Evolutionary conservation across 2,797 vertebrate genomes (phyloP), one percentile per base, ranked within the genome.

Genomic region (Spea hammondii): DNA sequence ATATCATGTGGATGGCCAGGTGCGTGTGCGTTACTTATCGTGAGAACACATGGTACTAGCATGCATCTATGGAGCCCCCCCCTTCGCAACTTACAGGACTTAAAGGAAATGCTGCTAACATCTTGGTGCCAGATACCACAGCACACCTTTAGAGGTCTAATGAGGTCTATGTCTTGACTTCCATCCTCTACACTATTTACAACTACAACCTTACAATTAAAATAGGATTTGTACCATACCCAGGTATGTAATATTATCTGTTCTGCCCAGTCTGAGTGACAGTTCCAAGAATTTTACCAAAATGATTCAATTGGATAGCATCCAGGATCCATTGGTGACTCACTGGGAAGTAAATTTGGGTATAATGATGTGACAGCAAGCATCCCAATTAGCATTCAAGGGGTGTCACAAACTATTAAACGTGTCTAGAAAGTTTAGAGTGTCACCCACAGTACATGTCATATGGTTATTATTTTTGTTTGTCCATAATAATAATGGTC

Each of bases 361-460:
- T 13, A 74, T 74, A 74, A 74, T 74, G 72, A 74, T 65, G 17
- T 53, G 60, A 65, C 72, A 74, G 72, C 49, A 62, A 14, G 46
- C 59, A 57, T 6, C 55, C 59, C 59, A 6, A 62, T 62, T 62
- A 62, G 59, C 59, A 32, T 32, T 62, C 59, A 50, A 8, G 49
- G 59, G 72, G 72, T 51, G 72, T 74, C 60, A 65, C 17, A 8
- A 65, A 49, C 11, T 49, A 74, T 65, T 74, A 74, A 17, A 5
- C 11, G 5, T 11, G 44, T 51, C 4, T 74, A 14, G 59, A 74
- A 65, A 53, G 60, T 51, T 65, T 74, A 49, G 14, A 44, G 8
- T 12, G 10, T 54, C 14, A 54, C 65, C 45, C 50, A 11, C 5
- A 5, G 14, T 70, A 45, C 5, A 14, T 17, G 44, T 70, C 3